These are phyloP conservation scores for Oscheius sp. DNA, from an alignment of 2,888 invertebrate genomes.

Conservation along the genomic window DNA sequence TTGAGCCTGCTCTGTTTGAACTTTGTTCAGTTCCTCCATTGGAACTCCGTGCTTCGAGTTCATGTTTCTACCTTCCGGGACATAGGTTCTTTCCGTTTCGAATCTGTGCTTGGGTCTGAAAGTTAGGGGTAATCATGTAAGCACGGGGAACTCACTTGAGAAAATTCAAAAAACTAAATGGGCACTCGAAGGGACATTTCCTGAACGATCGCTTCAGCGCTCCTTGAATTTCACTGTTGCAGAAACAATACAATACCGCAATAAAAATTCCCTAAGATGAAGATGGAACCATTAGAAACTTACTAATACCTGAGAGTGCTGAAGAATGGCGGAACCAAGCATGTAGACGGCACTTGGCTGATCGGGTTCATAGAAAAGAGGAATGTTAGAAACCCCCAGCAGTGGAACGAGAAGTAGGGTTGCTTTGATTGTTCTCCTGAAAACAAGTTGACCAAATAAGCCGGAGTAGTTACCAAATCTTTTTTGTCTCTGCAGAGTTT, in stretches of 20 bases:
- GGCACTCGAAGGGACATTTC: constrained; percentile 63
- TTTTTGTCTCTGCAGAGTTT: constrained; percentile 75
- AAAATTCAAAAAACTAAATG: constrained; percentile 32
- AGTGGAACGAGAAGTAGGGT: constrained; percentile 78
- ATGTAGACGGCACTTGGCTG: constrained; percentile 74
- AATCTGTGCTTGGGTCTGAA: constrained; percentile 60
- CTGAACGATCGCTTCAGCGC: constrained; percentile 68
- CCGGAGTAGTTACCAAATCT: constrained; percentile 73
- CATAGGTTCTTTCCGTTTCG: constrained; percentile 70
- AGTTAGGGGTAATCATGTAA: not conserved
- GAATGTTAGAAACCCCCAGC: constrained; percentile 77
- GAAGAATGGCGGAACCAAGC: constrained; percentile 77
- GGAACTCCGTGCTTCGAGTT: constrained; percentile 66
- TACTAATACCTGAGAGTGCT: constrained; percentile 76
- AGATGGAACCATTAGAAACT: not conserved
- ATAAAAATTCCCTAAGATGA: constrained; percentile 72
- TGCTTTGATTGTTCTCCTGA: constrained; percentile 77
- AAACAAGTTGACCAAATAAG: constrained; percentile 2
- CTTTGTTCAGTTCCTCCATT: constrained; percentile 65
- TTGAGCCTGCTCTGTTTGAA: constrained; percentile 11
- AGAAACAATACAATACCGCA: constrained; percentile 71
- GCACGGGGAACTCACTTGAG: constrained; percentile 43
- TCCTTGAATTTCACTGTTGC: constrained; percentile 72
- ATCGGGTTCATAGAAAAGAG: constrained; percentile 76
- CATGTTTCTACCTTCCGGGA: constrained; percentile 62